Evolutionary conservation across 2,888 invertebrate species (phyloP), one percentile per base, ranked within the genome.

Genomic region (Zygogramma bicolorata): DNA sequence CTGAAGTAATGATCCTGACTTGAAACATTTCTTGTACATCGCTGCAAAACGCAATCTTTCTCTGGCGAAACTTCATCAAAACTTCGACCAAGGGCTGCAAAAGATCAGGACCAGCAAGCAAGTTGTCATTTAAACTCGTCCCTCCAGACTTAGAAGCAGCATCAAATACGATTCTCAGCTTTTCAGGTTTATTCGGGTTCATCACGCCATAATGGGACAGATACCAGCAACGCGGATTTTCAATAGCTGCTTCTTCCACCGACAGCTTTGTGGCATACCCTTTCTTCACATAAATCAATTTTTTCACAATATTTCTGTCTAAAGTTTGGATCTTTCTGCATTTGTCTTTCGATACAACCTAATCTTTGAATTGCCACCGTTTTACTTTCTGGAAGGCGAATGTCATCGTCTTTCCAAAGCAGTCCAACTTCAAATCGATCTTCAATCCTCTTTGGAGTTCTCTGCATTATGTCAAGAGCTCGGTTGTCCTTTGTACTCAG

Each of bases 141-240:
- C 49, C 29, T n/a, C n/a, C n/a, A n/a, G n/a, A n/a, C n/a, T n/a
- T n/a, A n/a, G n/a, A n/a, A n/a, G n/a, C n/a, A n/a, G n/a, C n/a
- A n/a, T n/a, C n/a, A n/a, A n/a, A n/a, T n/a, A 63, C 63, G n/a
- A 63, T 5, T 42, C 42, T 40, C n/a, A 63, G 27, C 20, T 63
- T 63, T 7, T 63, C 42, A 1, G 63, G 42, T 46, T 63, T 63
- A n/a, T 46, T 46, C 3, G 25, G 46, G 25, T 46, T 63, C 25
- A 18, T 49, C 5, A 63, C 27, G 7, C 42, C 63, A 63, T 42
- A 63, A 25, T 63, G 42, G n/a, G 49, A 42, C 25, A 46, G 42
- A 63, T 63, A 63, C 49, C 49, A 63, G 27, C 58, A 58, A 6
- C 29, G 27, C 25, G 29, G 3, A 15, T 29, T 29, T 58, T 29